These are phyloP conservation scores for Pseudois nayaur DNA, from an alignment of 2,113 vertebrate genomes.

Conservation along the genomic window DNA sequence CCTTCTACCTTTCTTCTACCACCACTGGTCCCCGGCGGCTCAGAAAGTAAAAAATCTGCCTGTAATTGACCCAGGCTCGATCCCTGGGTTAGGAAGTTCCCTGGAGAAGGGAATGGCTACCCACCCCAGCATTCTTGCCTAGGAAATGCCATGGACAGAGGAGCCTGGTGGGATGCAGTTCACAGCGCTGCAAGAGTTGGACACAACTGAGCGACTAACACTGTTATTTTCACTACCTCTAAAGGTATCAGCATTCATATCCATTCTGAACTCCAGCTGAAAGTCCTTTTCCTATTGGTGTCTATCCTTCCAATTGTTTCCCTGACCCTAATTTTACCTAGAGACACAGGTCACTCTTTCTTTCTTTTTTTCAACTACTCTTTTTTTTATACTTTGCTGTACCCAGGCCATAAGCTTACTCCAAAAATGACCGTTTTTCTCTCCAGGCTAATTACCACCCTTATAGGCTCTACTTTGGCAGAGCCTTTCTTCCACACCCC, in stretches of 20 bases:
- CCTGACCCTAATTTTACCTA: not conserved
- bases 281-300: not conserved
- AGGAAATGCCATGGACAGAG: not conserved
- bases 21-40: not conserved
- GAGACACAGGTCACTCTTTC: fast-evolving
- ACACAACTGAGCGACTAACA: not conserved
- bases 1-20: not conserved
- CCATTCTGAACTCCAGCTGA: not conserved
- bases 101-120: not conserved
- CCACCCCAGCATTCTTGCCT: not conserved
- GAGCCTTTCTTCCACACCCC: not conserved
- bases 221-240: not conserved
- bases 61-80: not conserved
- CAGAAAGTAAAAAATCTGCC: not conserved
- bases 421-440: not conserved
- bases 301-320: not conserved
- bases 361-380: not conserved
- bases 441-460: not conserved
- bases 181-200: not conserved
- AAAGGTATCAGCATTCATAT: not conserved
- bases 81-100: not conserved
- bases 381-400: not conserved
- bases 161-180: not conserved
- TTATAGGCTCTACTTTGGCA: not conserved
- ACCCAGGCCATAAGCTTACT: not conserved